Evolutionary conservation across 2,113 vertebrate genomes (phyloP).

Genomic region (Xenus cinereus): DNA sequence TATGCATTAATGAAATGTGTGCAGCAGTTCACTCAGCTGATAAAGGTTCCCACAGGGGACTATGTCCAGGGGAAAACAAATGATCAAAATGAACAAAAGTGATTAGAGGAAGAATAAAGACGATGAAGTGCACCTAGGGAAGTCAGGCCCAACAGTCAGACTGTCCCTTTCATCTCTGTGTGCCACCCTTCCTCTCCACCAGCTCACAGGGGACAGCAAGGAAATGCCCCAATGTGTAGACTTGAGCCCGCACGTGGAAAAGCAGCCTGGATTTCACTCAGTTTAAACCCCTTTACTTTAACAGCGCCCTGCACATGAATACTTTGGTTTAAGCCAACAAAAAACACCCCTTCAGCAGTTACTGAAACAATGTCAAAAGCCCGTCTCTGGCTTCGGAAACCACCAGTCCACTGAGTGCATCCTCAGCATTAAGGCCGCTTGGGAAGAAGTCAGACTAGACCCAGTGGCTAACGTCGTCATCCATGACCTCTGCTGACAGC

Average conservation of each 20-base stretch:
- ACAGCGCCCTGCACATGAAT: neutral
- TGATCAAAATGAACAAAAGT: neutral
- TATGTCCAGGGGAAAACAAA: conserved; percentile 23
- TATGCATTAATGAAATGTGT: conserved; percentile 41
- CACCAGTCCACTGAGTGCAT: neutral
- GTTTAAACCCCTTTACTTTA: neutral
- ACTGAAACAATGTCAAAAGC: neutral
- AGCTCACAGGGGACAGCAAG: neutral
- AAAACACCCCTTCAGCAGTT: neutral
- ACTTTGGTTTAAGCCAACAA: neutral
- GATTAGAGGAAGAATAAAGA: neutral
- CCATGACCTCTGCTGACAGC: neutral
- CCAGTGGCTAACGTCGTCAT: neutral
- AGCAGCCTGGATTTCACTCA: neutral
- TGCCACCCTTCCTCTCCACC: neutral
- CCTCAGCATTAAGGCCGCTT: neutral
- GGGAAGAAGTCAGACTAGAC: neutral
- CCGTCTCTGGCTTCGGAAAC: neutral
- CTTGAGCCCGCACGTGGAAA: neutral
- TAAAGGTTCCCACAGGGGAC: conserved; percentile 26
- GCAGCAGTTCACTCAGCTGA: conserved; percentile 43
- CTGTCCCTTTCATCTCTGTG: neutral
- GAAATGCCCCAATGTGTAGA: neutral
- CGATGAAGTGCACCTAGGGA: neutral
- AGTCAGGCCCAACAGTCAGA: neutral